Evolutionary conservation across 2,888 invertebrate genomes (phyloP).

Genomic region (Charanyca ferruginea): DNA sequence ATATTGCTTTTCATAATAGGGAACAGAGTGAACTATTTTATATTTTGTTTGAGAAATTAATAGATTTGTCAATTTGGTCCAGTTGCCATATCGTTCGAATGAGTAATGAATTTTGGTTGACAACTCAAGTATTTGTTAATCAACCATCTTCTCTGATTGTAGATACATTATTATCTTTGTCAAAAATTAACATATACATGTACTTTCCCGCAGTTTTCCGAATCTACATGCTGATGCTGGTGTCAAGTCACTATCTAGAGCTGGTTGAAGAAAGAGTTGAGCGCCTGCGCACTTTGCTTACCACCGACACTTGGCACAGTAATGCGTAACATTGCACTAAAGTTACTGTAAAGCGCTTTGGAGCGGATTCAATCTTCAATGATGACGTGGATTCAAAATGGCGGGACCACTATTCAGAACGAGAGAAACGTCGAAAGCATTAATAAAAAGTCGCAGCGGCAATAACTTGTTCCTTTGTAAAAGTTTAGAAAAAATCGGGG

Average conservation of each 20-base stretch:
- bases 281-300: conserved; percentile 73
- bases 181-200: not conserved
- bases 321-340: conserved; percentile 35
- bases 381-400: not conserved
- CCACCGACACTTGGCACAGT: conserved; percentile 78
- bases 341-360: conserved; percentile 1
- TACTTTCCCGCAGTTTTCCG: conserved; percentile 76
- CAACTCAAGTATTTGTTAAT: too few relatives aligned
- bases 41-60: too few relatives aligned
- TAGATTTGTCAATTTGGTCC: too few relatives aligned
- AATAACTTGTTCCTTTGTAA: not conserved
- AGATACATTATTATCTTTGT: too few relatives aligned
- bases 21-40: too few relatives aligned
- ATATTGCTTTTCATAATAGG: too few relatives aligned
- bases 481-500: too few relatives aligned
- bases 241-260: conserved; percentile 81
- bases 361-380: too few relatives aligned
- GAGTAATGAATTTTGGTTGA: not conserved
- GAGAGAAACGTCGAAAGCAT: too few relatives aligned
- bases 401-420: not conserved
- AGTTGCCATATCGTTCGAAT: too few relatives aligned
- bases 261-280: conserved; percentile 78
- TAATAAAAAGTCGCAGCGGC: not conserved
- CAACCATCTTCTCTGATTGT: too few relatives aligned
- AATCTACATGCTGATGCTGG: conserved; percentile 86